These are phyloP conservation scores for Cinara cedri DNA, from an alignment of 2,888 invertebrate genomes.

Conservation along the genomic window DNA sequence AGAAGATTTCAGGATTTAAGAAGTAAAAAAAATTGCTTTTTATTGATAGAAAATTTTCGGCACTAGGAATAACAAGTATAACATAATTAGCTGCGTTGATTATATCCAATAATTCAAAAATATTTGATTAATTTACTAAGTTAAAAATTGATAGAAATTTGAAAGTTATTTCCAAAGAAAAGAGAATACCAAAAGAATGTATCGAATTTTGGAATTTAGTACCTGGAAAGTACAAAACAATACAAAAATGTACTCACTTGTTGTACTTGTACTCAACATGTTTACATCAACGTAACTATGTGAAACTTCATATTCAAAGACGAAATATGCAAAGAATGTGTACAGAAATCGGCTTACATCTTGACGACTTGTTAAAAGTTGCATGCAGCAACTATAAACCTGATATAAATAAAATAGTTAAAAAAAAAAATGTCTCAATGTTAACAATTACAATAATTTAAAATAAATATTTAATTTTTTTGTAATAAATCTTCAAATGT, in stretches of 20 bases:
- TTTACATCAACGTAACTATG: too few relatives aligned
- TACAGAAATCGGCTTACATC: slow-evolving; percentile 17
- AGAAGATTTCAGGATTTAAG: too few relatives aligned
- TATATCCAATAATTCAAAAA: slow-evolving; percentile 1
- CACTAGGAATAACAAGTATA: slow-evolving; percentile 16
- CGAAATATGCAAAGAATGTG: slow-evolving; percentile 18
- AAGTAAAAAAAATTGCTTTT: too few relatives aligned
- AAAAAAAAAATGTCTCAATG: background rate
- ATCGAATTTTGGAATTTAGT: too few relatives aligned
- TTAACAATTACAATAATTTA: background rate
- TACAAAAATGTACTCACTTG: background rate
- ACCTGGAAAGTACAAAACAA: background rate
- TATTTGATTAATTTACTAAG: background rate
- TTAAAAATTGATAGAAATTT: background rate
- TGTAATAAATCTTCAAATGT: background rate
- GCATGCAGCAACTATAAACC: slow-evolving; percentile 16
- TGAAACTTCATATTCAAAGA: slow-evolving; percentile 17
- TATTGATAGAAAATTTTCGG: too few relatives aligned
- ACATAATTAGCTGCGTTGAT: slow-evolving; percentile 5
- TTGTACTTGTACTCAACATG: background rate
- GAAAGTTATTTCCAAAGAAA: too few relatives aligned
- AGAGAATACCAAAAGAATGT: too few relatives aligned
- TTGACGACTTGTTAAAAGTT: slow-evolving; percentile 11
- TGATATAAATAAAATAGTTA: background rate
- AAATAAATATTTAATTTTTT: slow-evolving; percentile 1